A percentile compares a stretch with the other conserved stretches of the same genome.
Conservation (phyloP, 2,888 invertebrate species). For the Tachina grossa region DNA sequence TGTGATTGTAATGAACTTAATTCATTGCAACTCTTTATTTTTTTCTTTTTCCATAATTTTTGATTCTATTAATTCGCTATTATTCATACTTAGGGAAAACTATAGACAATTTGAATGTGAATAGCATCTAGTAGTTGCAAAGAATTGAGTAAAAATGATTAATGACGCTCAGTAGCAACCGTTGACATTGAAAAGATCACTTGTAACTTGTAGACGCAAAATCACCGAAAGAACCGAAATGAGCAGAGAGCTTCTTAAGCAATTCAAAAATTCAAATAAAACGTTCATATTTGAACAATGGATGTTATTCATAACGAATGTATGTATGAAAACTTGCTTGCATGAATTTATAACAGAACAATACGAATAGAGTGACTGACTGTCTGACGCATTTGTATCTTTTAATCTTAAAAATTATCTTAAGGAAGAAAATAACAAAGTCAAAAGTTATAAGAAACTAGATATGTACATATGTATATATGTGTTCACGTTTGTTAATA, state of each 20-base stretch:
- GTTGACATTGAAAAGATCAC: slow-evolving; percentile 74
- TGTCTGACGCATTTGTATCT: slow-evolving; percentile 47
- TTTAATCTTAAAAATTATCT: slow-evolving; percentile 35
- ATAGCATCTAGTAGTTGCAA: slow-evolving; percentile 3
- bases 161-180: slow-evolving; percentile 73
- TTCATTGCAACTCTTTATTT: slow-evolving; percentile 35
- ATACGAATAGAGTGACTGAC: slow-evolving; percentile 19
- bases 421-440: slow-evolving; percentile 40
- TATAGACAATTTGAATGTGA: slow-evolving; percentile 47
- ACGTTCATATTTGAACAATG: slow-evolving; percentile 53
- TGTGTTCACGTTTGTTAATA: slow-evolving; percentile 17
- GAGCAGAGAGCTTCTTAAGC: slow-evolving; percentile 47
- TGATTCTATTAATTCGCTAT: slow-evolving; percentile 44
- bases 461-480: background rate
- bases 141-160: slow-evolving; percentile 69
- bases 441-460: slow-evolving; percentile 3
- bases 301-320: slow-evolving; percentile 60
- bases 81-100: slow-evolving; percentile 42
- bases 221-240: slow-evolving; percentile 19
- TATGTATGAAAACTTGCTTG: background rate
- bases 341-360: background rate
- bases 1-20: slow-evolving; percentile 48
- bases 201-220: slow-evolving; percentile 58
- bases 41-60: background rate
- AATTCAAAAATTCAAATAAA: slow-evolving; percentile 50